Percentiles rank a stretch among this genome's conserved stretches.
Evolutionary conservation across 1,140 invertebrate genomes (phyloP).

Genomic region (Hyles euphorbiae): DNA sequence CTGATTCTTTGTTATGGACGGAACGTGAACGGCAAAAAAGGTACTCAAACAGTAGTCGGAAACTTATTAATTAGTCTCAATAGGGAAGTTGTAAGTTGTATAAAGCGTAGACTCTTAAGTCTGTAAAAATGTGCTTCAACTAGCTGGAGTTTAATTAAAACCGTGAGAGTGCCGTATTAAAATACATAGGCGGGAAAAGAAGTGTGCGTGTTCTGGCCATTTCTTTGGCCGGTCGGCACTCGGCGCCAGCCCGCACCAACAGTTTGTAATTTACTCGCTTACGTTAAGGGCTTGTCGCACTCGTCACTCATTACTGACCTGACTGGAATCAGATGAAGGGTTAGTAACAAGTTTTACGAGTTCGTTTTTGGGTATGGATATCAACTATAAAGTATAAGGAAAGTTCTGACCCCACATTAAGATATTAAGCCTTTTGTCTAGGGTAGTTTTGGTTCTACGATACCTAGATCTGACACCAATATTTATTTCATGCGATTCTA

Average conservation of each 20-base stretch:
- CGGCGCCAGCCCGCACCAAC: constrained; percentile 3
- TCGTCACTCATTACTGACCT: background rate
- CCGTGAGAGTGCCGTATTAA: constrained; percentile 32
- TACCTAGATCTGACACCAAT: too few relatives aligned
- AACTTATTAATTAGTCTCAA: constrained; percentile 10
- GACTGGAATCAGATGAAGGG: too few relatives aligned
- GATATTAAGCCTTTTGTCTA: too few relatives aligned
- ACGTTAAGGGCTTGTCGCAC: background rate
- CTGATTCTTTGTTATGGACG: too few relatives aligned
- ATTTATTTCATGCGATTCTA: too few relatives aligned
- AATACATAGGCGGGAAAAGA: constrained; percentile 30
- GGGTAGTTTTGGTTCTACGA: too few relatives aligned
- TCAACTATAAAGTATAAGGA: too few relatives aligned
- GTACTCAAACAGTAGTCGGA: background rate
- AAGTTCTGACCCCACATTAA: too few relatives aligned
- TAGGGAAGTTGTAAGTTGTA: constrained; percentile 4
- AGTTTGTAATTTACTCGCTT: constrained; percentile 15
- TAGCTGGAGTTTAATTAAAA: constrained; percentile 52
- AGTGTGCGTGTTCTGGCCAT: constrained; percentile 14
- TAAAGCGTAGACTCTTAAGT: constrained; percentile 20
- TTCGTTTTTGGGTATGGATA: too few relatives aligned
- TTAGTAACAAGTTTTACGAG: too few relatives aligned
- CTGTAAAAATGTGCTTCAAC: constrained; percentile 39
- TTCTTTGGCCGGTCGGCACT: constrained; percentile 25
- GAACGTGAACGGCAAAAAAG: too few relatives aligned